Evolutionary conservation across 2,797 vertebrate genomes (phyloP), one percentile per base, ranked within the genome.

Genomic region (Clarias laeviceps): DNA sequence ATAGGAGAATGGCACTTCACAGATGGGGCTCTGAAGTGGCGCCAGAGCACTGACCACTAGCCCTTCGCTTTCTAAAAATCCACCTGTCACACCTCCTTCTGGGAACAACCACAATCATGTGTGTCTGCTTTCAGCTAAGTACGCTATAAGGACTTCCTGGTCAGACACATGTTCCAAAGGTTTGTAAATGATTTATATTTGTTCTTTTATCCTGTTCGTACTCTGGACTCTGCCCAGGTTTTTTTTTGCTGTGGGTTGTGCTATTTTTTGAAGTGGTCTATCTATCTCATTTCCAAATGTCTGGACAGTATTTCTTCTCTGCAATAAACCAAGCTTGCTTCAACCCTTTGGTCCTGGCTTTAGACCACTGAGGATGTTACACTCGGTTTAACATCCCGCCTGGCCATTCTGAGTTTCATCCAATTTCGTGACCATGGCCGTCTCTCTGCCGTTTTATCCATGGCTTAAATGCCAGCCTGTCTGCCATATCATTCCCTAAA

Each of bases 391-490:
- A 88, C 87, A 80, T 82, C 80, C 66, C n/a, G 64, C 77, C 82
- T 66, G 56, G 32, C 54, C 80, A 66, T 79, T 83, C 72, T 59
- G 62, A 88, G 82, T 87, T 89, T 88, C 85, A 87, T 88, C 86
- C 86, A 88, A 87, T 85, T 89, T 84, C 72, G 62, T 85, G 59
- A 84, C 82, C 57, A 83, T 84, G 56, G 82, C 81, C 66, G 62
- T 83, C 83, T 86, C 79, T 59, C 74, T 83, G 72, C 74, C 82
- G 29, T 86, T 87, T 88, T 88, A 90, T 90, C 86, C 62, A 77
- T 74, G 37, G 82, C 84, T 89, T 87, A 88, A 89, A 88, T 87
- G 90, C 87, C 87, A 86, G 82, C 69, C 82, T 85, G 78, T 89
- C 88, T 87, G 85, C 85, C 85, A 80, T 84, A 68, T 88, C 80